Conservation (phyloP, 2,888 invertebrate species). For the Apodemia duryi region DNA sequence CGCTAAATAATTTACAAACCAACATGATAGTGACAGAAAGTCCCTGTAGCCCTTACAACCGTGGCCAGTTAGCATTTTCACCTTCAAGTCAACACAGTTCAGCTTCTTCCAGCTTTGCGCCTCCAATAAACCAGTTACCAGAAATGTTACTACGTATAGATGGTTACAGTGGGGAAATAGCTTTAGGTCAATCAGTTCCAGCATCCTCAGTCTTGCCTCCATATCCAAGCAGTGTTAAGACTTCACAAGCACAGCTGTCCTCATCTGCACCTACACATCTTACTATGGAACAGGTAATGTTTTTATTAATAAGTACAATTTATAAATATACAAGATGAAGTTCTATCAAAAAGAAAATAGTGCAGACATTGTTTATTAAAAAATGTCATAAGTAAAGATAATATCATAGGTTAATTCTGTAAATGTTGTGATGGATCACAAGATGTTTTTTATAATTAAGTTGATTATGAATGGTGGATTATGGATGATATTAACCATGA, state of each 20-base stretch:
- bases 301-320: not conserved
- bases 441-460: too few species aligned
- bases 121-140: slow-evolving; percentile 71
- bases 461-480: too few species aligned
- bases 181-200: slow-evolving; percentile 82
- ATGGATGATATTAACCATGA: too few species aligned
- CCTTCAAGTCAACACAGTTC: slow-evolving; percentile 84
- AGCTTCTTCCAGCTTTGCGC: slow-evolving; percentile 68
- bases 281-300: slow-evolving; percentile 83
- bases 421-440: too few species aligned
- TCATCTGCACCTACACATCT: slow-evolving; percentile 93
- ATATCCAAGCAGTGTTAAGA: slow-evolving; percentile 58
- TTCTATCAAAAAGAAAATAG: too few species aligned
- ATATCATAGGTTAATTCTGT: too few species aligned
- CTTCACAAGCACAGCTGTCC: slow-evolving; percentile 83
- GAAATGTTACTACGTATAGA: slow-evolving; percentile 85
- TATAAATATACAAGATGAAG: too few species aligned
- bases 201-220: slow-evolving; percentile 76
- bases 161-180: slow-evolving; percentile 72
- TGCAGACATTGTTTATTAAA: too few species aligned
- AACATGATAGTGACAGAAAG: slow-evolving; percentile 52
- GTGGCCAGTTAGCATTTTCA: slow-evolving; percentile 78
- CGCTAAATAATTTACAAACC: slow-evolving; percentile 42
- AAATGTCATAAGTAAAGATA: too few species aligned
- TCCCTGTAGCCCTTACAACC: slow-evolving; percentile 75